Evolutionary conservation across 2,888 invertebrate genomes (phyloP), one percentile per base, ranked within the genome.

Genomic region (Aricia artaxerxes): DNA sequence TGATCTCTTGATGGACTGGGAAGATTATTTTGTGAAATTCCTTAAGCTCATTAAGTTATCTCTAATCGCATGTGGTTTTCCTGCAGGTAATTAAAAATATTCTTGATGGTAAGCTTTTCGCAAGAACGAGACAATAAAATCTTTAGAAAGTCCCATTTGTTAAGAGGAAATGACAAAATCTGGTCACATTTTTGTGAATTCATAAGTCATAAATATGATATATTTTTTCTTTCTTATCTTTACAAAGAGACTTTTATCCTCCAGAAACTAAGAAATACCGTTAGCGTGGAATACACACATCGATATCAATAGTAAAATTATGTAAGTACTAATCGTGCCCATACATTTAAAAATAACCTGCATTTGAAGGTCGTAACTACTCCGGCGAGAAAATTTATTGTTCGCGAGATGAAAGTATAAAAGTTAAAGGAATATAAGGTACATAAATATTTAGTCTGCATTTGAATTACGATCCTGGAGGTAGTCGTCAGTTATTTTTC

Each of bases 381-480:
- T 31, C 57, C 24, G 49, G 76, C 57, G 76, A 76, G 76, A 76
- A 81, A 83, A 84, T 84, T 83, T 84, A 84, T 83, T 82, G 85
- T 87, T 85, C 85, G 84, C 83, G 84, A 85, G 85, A 85, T 86
- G 83, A 83, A 85, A 84, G 84, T 83, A 85, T 85, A 86, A 85
- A 86, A 85, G 85, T 86, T 86, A 87, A 86, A 85, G 85, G 85
- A 84, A 83, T 75, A 76, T 83, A 82, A 81, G 78, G 82, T 82
- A 82, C 86, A 91, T 91, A 88, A 88, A 90, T 90, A 90, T 90
- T 89, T 89, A 89, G 86, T 86, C 85, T 83, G 84, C 85, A 87
- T 89, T 89, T 88, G 87, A 89, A 87, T 88, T 87, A 87, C 84
- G 84, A 84, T 84, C 86, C 85, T 83, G 85, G 86, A 84, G 86